Conservation (phyloP, 2,888 invertebrate species). For the Bhutanitis thaidina region DNA sequence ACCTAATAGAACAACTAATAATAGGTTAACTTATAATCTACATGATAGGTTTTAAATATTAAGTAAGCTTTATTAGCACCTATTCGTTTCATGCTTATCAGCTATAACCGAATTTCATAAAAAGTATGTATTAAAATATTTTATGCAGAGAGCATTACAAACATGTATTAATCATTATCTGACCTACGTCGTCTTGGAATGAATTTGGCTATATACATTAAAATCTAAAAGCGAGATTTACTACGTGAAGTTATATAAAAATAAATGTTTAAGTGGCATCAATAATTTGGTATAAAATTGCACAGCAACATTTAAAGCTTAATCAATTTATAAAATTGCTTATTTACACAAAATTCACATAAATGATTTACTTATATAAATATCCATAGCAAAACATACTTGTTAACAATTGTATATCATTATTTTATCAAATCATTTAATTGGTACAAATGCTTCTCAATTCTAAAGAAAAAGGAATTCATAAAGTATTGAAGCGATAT, state of each 20-base stretch:
- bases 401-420: too few relatives aligned
- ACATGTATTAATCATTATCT: neutral
- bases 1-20: neutral
- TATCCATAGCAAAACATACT: too few relatives aligned
- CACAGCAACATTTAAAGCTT: constrained; percentile 24
- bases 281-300: constrained; percentile 34
- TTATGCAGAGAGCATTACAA: constrained; percentile 8
- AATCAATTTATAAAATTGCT: neutral
- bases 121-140: constrained; percentile 5
- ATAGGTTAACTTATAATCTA: neutral
- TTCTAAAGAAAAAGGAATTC: too few relatives aligned
- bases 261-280: constrained; percentile 7
- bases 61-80: constrained; percentile 72
- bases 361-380: neutral
- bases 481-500: too few relatives aligned
- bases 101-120: neutral
- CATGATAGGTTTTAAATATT: constrained; percentile 29
- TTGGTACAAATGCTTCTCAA: too few relatives aligned
- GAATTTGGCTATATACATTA: neutral
- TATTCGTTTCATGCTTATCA: constrained; percentile 31
- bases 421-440: too few relatives aligned
- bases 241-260: constrained; percentile 4
- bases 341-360: neutral
- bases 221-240: neutral
- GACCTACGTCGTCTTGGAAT: neutral